Conservation (phyloP, 2,888 invertebrate species). For the Limnephilus auricula region DNA sequence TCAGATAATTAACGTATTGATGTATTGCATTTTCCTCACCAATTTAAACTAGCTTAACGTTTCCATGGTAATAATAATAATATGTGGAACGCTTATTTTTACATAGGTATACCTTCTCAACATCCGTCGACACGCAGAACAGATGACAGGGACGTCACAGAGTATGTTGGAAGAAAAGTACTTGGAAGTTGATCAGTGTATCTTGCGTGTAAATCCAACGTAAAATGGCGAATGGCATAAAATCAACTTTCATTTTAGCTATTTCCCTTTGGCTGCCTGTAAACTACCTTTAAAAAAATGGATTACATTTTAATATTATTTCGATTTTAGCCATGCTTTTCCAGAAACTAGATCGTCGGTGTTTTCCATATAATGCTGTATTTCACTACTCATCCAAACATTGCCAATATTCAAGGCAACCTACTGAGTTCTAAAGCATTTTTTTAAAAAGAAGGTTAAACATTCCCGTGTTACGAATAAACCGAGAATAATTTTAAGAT, state of each 20-base stretch:
- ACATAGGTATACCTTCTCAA: neutral
- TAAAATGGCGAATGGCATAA: too few species aligned
- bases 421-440: neutral
- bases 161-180: too few species aligned
- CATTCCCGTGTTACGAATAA: too few species aligned
- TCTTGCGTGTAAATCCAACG: too few species aligned
- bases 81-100: neutral
- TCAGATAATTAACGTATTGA: neutral
- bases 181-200: too few species aligned
- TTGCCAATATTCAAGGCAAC: neutral
- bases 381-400: too few species aligned
- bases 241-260: too few species aligned
- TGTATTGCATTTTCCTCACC: neutral
- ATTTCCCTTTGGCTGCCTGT: too few species aligned
- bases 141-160: neutral
- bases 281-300: too few species aligned
- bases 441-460: too few species aligned
- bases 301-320: too few species aligned
- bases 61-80: neutral
- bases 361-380: neutral
- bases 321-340: neutral
- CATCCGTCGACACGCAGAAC: neutral
- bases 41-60: neutral
- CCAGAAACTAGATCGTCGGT: neutral
- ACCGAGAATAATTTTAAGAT: too few species aligned